Evolutionary conservation across 2,113 vertebrate genomes (phyloP).

Genomic region (Thalassarche chlororhynchos): DNA sequence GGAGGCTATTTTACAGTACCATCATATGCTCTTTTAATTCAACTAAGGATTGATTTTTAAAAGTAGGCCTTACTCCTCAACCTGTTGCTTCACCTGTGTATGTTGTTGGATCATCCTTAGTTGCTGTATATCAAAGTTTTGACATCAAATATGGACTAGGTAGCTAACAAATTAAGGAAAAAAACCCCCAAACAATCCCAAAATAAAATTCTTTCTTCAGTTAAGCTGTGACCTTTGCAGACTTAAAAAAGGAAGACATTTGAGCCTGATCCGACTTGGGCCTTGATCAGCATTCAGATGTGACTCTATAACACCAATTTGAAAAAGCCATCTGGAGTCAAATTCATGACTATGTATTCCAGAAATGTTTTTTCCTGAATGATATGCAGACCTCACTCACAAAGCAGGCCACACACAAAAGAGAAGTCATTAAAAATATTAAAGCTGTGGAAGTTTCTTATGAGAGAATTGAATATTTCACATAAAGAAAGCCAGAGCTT

Average conservation of each 20-base stretch:
- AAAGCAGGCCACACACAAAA: background rate
- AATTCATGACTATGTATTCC: background rate
- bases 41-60: background rate
- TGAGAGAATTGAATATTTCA: conserved; percentile 34
- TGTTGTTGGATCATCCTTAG: background rate
- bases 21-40: background rate
- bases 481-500: conserved; percentile 16
- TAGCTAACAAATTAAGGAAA: background rate
- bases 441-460: background rate
- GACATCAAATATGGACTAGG: background rate
- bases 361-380: background rate
- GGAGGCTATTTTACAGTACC: background rate
- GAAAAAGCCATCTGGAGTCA: background rate
- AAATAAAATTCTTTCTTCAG: background rate
- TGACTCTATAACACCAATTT: background rate
- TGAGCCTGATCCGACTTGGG: background rate
- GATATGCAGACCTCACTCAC: background rate
- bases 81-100: background rate
- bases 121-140: background rate
- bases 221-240: background rate
- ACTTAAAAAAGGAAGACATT: background rate
- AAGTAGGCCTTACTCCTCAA: background rate
- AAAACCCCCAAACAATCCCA: fast-evolving
- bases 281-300: background rate
- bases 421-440: conserved; percentile 7